Conservation (phyloP, 2,113 vertebrate species). For the Meleagris gallopavo region DNA sequence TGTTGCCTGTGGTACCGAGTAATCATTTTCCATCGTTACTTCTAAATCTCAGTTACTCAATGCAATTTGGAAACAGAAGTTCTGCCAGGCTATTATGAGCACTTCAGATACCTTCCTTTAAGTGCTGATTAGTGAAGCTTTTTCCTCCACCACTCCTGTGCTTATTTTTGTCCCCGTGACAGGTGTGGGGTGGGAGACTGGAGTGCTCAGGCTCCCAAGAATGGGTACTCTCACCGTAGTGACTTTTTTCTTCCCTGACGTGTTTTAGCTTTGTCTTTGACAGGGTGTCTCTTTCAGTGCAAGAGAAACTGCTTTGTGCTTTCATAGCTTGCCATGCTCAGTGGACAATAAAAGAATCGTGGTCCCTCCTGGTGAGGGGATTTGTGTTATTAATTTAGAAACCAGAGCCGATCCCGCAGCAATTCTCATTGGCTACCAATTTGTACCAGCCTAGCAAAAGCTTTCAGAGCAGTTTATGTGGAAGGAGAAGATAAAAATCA, state of each 20-base stretch:
- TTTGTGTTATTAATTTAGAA: constrained; percentile 13
- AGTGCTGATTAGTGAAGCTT: constrained; percentile 41
- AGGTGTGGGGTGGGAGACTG: constrained; percentile 49
- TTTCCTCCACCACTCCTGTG: not conserved
- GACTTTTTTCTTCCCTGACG: not conserved
- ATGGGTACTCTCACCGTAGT: not conserved
- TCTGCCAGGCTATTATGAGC: constrained; percentile 27
- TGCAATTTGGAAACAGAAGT: constrained; percentile 38
- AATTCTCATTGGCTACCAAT: not conserved
- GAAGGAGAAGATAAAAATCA: not conserved
- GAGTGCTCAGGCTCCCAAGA: constrained; percentile 18
- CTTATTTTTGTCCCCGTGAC: constrained; percentile 38
- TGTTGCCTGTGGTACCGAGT: constrained; percentile 27
- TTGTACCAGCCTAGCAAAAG: not conserved
- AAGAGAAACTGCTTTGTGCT: not conserved
- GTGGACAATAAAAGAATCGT: not conserved
- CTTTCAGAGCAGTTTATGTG: not conserved
- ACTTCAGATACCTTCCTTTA: constrained; percentile 37
- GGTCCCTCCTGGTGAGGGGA: not conserved
- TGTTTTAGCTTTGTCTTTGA: not conserved
- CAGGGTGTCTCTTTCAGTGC: not conserved
- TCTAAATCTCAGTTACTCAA: constrained; percentile 32
- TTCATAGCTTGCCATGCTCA: not conserved
- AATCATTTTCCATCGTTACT: constrained; percentile 56
- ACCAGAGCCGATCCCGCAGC: not conserved